phyloP scores from a whole-genome alignment of 2,888 invertebrate genomes.

The Callyntrura guangdongensis region DNA sequence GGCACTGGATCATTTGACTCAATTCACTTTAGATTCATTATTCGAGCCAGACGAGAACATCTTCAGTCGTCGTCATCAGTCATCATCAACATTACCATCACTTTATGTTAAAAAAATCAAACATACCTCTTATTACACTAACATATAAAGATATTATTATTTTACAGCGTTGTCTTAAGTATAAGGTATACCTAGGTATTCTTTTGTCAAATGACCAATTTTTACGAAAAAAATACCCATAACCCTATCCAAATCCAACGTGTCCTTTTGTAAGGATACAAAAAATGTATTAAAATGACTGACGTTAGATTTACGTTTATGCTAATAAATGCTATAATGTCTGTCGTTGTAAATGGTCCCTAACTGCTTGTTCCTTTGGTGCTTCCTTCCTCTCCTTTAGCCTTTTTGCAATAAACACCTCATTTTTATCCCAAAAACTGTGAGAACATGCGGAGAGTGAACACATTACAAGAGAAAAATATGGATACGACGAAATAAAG shows the following conservation, averaged over 20 bases:
- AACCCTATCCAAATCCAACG: not conserved
- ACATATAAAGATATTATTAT: too few species aligned
- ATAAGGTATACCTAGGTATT: not conserved
- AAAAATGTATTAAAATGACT: constrained; percentile 30
- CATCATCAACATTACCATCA: too few species aligned
- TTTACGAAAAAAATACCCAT: not conserved
- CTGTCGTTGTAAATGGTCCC: not conserved
- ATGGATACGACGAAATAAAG: not conserved
- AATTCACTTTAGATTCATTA: too few species aligned
- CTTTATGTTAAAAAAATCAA: too few species aligned
- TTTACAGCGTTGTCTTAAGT: too few species aligned
- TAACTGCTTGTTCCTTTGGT: not conserved
- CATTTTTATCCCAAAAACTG: constrained; percentile 61
- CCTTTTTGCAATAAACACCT: constrained; percentile 70
- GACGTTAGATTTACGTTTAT: constrained; percentile 14
- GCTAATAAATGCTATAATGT: not conserved
- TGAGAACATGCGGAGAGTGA: not conserved
- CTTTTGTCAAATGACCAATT: constrained; percentile 2
- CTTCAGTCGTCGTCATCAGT: too few species aligned
- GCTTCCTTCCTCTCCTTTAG: constrained; percentile 67
- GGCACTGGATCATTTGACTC: too few species aligned
- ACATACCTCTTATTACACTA: too few species aligned
- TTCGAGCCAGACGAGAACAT: too few species aligned
- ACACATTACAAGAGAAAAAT: not conserved
- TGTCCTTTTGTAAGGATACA: constrained; percentile 1